Evolutionary conservation across 2,797 vertebrate species (phyloP), one percentile per base, ranked within the genome.

Genomic region (Chelmon rostratus): DNA sequence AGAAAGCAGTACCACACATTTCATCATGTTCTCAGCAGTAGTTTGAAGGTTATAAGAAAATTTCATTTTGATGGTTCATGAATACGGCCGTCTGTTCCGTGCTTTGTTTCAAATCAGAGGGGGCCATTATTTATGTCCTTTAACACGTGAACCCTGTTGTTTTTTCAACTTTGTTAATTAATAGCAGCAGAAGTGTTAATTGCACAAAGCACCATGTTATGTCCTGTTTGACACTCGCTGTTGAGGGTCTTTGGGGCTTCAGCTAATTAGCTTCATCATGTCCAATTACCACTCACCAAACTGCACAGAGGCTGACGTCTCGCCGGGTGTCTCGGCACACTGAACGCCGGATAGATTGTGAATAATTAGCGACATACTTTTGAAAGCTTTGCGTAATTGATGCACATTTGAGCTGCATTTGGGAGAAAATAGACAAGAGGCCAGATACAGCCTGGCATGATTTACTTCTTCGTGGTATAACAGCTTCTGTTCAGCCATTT

Each of bases 201-300:
- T 80, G 67, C 74, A 58, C 38, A 31, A 52, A 78, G 63, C 52
- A 37, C 19, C 25, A 15, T 23, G 56, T 62, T 68, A 64, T 62
- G 13, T 76, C 63, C 56, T 37, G 50, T 74, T 64, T 76, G 73
- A 75, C 73, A 74, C 62, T 54, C 9, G 23, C 70, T 64, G 67
- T 47, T 28, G 9, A 65, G 64, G 71, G 68, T 83, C 77, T 85
- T 64, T 68, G 44, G 68, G 71, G 64, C 49, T 72, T 58, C 33
- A 37, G 67, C 69, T 84, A 81, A 80, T 86, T 53, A 73, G 64
- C 68, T 46, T 84, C 67, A 80, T 84, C 76, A 67, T 70, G 63
- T 78, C 68, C 70, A 82, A 78, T 88, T 82, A 84, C 73, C 79
- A 62, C 62, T 42, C 66, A 23, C 47, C 47, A 69, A 71, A 68